Percentiles rank a stretch among this genome's conserved stretches.
Conservation (phyloP, 1,140 invertebrate species). For the Heliconius melpomene region DNA sequence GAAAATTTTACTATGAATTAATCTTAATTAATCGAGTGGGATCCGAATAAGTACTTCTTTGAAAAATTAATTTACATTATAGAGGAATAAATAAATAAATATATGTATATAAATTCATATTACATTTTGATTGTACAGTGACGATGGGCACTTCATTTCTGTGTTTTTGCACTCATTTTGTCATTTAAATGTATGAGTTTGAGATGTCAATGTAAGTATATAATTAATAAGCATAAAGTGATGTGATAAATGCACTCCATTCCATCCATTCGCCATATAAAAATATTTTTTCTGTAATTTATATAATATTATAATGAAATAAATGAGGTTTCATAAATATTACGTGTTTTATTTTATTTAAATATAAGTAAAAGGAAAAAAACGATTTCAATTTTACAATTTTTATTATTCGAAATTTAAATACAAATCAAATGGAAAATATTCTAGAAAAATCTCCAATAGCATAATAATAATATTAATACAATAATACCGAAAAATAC, state of each 20-base stretch:
- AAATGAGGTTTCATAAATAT: constrained; percentile 49
- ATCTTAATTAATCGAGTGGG: too few relatives aligned
- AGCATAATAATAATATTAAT: constrained; percentile 34
- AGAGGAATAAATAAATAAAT: too few relatives aligned
- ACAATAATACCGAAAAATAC: constrained; percentile 45
- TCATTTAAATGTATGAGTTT: neutral
- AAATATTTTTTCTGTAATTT: constrained; percentile 38
- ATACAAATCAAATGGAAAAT: constrained; percentile 72
- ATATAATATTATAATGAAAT: constrained; percentile 48
- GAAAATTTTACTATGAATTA: too few relatives aligned
- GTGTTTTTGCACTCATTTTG: constrained; percentile 22
- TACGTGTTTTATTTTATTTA: constrained; percentile 29
- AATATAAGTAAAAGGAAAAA: constrained; percentile 27
- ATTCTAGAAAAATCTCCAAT: constrained; percentile 61
- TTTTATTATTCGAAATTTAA: constrained; percentile 74
- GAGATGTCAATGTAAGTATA: constrained; percentile 3
- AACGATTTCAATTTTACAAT: constrained; percentile 48
- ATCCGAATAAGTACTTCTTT: too few relatives aligned
- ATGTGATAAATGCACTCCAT: constrained; percentile 60
- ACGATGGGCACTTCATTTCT: constrained; percentile 6
- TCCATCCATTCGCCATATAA: constrained; percentile 72
- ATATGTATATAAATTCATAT: too few relatives aligned
- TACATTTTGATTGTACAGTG: neutral
- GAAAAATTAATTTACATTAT: too few relatives aligned
- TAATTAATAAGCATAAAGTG: constrained; percentile 34